These are phyloP conservation scores for Sipha maydis DNA, from an alignment of 2,888 invertebrate species.

Conservation along the genomic window DNA sequence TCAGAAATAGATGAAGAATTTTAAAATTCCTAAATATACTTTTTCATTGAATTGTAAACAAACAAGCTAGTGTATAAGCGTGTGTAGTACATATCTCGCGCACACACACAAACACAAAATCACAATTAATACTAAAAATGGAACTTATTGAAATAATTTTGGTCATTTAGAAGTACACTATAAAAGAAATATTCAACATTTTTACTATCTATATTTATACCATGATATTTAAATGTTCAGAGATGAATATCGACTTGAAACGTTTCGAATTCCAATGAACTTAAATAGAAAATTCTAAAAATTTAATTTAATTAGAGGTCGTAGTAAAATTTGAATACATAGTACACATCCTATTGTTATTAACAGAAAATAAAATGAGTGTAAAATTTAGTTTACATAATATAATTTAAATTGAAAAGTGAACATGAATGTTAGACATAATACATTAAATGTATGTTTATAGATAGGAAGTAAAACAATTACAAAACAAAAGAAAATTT, in stretches of 20 bases:
- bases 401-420: slow-evolving; percentile 26
- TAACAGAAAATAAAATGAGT: background rate
- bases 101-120: background rate
- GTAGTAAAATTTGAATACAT: slow-evolving; percentile 5
- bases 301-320: background rate
- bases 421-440: slow-evolving; percentile 29
- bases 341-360: slow-evolving; percentile 6
- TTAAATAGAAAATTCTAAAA: slow-evolving; percentile 35
- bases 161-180: background rate
- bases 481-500: slow-evolving; percentile 18
- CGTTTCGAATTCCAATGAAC: slow-evolving; percentile 4
- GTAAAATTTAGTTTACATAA: background rate
- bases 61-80: background rate
- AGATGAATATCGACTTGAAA: background rate
- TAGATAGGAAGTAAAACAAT: slow-evolving; percentile 43
- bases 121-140: background rate
- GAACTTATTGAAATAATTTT: slow-evolving; percentile 9
- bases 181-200: slow-evolving; percentile 16
- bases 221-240: slow-evolving; percentile 6
- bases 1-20: slow-evolving; percentile 27
- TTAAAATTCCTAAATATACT: background rate
- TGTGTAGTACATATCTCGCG: too few relatives aligned
- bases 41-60: background rate
- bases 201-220: slow-evolving; percentile 3
- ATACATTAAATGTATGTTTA: slow-evolving; percentile 4